These are phyloP conservation scores for Megalops atlanticus DNA, from an alignment of 2,113 vertebrate genomes.

Conservation along the genomic window DNA sequence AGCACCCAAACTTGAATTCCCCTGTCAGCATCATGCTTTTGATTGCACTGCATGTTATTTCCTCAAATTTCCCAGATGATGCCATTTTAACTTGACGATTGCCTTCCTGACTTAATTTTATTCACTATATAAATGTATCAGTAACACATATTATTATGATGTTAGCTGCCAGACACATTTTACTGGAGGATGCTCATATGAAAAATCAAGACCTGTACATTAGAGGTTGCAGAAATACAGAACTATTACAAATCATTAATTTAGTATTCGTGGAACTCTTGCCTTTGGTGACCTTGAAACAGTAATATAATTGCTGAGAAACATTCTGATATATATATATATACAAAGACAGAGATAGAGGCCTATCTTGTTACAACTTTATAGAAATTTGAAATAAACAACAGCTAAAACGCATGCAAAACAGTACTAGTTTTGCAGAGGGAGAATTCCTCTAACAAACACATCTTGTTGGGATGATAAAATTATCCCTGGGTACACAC, in stretches of 20 bases:
- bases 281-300: too few species aligned
- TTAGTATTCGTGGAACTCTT: too few species aligned
- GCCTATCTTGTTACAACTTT: too few species aligned
- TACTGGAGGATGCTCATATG: background rate
- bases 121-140: background rate
- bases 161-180: background rate
- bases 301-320: background rate
- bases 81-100: background rate
- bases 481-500: background rate
- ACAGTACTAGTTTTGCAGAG: background rate
- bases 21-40: background rate
- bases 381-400: too few species aligned
- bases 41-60: slow-evolving; percentile 6
- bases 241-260: too few species aligned
- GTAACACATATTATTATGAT: too few species aligned
- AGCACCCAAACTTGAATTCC: background rate
- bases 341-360: too few species aligned
- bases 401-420: background rate
- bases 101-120: background rate
- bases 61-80: background rate
- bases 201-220: background rate
- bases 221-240: background rate
- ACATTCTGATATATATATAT: too few species aligned
- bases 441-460: background rate
- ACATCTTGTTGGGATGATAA: background rate